Evolutionary conservation across 2,888 invertebrate genomes (phyloP), one percentile per base, ranked within the genome.

Genomic region (Euplagia quadripunctaria): DNA sequence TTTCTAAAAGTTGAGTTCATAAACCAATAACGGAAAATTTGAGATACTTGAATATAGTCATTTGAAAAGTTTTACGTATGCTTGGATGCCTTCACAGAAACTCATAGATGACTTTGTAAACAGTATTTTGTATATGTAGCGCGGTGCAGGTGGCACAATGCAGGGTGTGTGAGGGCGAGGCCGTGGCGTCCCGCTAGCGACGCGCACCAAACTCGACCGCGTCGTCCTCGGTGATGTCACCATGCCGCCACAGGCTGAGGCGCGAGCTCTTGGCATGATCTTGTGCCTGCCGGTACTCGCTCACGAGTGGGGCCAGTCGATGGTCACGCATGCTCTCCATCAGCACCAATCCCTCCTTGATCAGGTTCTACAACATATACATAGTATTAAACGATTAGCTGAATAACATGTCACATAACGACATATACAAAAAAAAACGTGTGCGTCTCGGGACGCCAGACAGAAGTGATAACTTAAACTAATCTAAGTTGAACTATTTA

Each of bases 191-290:
- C 79, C 82, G 92, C 91, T 94, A 96, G 93, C 96, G 96, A 64
- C 95, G 92, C 81, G 93, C 94, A 3, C 96, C 96, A 82, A 96
- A 96, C 90, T 96, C 96, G 4, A 91, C 90, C 8, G 98, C 98
- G 92, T 99, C 99, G 88, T 99, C 99, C 80, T 98, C 99, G 77
- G 98, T 98, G 94, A 99, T 99, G 94, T 99, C 99, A n/a, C 99
- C 99, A 91, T 99, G 99, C 90, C 98, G 98, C 99, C 99, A 99
- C 87, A 99, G 97, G 93, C 98, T 98, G 86, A 97, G 96, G 92
- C 99, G 98, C 84, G 97, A 97, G 87, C 97, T 97, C 94, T 98
- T 98, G 42, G 99, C 99, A 81, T 97, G 96, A 80, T 98, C 97
- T 92, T 99, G 98, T 65, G 99, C 98, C 74, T 97, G 97, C 89